Evolutionary conservation across 2,888 invertebrate species (phyloP).

Genomic region (Cephus sareptanus): DNA sequence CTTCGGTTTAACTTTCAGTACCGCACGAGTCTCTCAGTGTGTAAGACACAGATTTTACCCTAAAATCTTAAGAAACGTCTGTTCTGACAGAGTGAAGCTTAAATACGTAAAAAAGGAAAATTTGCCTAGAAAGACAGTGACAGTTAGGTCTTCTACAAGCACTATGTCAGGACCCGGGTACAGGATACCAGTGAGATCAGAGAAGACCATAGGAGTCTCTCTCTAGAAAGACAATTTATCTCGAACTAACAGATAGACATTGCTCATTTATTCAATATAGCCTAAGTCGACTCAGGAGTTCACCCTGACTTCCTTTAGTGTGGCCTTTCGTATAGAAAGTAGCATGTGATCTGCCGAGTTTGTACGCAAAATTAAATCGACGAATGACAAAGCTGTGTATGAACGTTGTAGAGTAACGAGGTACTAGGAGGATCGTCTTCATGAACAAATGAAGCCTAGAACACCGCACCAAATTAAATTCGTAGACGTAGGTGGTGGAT

Average conservation of each 20-base stretch:
- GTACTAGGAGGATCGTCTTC: background rate
- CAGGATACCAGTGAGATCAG: background rate
- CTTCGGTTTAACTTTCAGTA: background rate
- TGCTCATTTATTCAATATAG: background rate
- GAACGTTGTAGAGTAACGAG: background rate
- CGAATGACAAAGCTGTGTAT: background rate
- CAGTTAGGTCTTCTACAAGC: background rate
- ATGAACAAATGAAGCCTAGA: constrained; percentile 12
- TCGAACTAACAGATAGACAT: background rate
- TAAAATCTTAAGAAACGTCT: background rate
- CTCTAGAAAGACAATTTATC: background rate
- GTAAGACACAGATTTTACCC: background rate
- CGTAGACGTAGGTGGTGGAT: constrained; percentile 10
- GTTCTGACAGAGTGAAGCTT: background rate
- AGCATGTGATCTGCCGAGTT: background rate
- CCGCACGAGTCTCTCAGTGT: background rate
- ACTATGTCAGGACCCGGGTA: background rate
- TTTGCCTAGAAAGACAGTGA: background rate
- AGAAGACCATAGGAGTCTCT: background rate
- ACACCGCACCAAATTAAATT: background rate
- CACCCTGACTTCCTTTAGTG: background rate
- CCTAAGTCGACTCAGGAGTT: background rate
- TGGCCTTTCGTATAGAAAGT: background rate
- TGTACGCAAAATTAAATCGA: background rate
- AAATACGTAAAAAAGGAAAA: background rate